Evolutionary conservation across 92 coral and sea anemone genomes (phyloP), one percentile per base, ranked within the genome.

Genomic region (Pocillopora grandis): DNA sequence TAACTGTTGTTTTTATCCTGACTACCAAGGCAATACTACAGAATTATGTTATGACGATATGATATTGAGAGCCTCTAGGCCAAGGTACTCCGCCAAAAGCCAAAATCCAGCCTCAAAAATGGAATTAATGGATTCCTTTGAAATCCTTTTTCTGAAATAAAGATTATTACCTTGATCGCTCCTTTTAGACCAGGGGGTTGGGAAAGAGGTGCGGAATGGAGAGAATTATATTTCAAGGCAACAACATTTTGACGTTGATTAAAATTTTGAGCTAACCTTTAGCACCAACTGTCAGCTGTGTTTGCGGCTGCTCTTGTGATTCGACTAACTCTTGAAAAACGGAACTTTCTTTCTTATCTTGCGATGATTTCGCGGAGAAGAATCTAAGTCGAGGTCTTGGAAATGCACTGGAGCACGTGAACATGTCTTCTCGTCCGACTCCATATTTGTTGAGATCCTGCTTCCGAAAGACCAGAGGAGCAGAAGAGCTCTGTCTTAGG

Each of bases 201-300:
- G 37, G 58, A 56, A 56, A 23, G 60, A 36, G 77, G 58, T 17
- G 59, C 18, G 77, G 77, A 11, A 21, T 27, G 75, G 57, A 17
- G 3, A 56, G 17, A 72, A 21, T 17, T 13, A 14, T 16, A 57
- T 35, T 56, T 14, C 0, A 56, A 77, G 12, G 60, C 9, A 9
- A 3, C 49, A 9, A 58, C 57, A 72, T 21, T 13, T 9, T 42
- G 2, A 13, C 3, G 6, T 13, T 3, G 19, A 23, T 18, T 12
- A 17, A n/a, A 42, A 16, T 10, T 1, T 23, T 3, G 3, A n/a
- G 23, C 49, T n/a, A 79, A 93, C 98, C 98, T 91, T 93, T 95
- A 3, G 97, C 95, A n/a, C 95, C 94, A 27, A 91, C 98, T 18
- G 98, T 93, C 71, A 95, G 81, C 48, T 92, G 94, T 35, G 94